These are phyloP conservation scores for Popillia japonica DNA, from an alignment of 1,140 invertebrate genomes.

Conservation along the genomic window DNA sequence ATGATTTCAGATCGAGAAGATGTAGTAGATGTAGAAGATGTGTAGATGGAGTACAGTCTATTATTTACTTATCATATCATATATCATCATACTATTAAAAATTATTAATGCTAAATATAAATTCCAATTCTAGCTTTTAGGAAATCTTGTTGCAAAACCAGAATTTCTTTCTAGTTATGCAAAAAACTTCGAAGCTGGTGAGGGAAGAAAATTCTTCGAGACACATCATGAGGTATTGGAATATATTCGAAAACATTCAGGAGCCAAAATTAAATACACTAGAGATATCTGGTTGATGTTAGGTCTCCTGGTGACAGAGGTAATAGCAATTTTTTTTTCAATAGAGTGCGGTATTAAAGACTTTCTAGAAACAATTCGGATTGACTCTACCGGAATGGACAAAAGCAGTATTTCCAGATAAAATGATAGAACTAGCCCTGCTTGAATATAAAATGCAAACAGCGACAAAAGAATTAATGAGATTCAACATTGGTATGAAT, in stretches of 20 bases:
- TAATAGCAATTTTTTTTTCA: background rate
- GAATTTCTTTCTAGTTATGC: background rate
- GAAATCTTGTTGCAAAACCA: background rate
- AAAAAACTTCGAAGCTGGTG: background rate
- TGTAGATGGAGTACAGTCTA: too few relatives aligned
- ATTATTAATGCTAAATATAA: too few relatives aligned
- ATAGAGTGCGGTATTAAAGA: too few relatives aligned
- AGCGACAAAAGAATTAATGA: conserved; percentile 43
- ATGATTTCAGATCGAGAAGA: too few relatives aligned
- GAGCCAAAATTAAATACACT: background rate
- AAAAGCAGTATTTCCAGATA: conserved; percentile 67
- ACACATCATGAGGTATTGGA: background rate
- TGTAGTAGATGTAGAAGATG: too few relatives aligned
- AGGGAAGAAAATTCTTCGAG: background rate
- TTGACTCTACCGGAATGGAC: conserved; percentile 69
- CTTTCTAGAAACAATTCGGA: conserved; percentile 66
- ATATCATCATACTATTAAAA: too few relatives aligned
- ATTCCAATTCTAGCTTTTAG: background rate
- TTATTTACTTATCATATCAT: too few relatives aligned
- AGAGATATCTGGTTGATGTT: background rate
- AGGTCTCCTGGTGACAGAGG: background rate
- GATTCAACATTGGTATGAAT: conserved; percentile 37
- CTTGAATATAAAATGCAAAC: conserved; percentile 47
- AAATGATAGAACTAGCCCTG: conserved; percentile 44
- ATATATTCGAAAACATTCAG: background rate